Evolutionary conservation across 2,797 vertebrate species (phyloP).

Genomic region (Botia kubotai): DNA sequence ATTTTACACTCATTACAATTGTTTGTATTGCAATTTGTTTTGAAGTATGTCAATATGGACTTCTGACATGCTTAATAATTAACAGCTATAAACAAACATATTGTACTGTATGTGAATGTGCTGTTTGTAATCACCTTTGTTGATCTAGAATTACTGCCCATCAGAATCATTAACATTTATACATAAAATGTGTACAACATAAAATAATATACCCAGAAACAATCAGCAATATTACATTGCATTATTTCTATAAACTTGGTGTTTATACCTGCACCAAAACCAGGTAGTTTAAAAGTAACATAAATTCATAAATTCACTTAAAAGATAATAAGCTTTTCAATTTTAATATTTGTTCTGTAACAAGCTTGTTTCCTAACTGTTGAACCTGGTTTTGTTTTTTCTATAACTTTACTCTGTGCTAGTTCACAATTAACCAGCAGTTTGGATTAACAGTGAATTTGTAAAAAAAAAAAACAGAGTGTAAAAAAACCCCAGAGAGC

Average conservation of each 20-base stretch:
- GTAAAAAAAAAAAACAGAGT: neutral
- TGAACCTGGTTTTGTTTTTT: neutral
- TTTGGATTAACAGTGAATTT: neutral
- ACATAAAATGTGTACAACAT: slow-evolving; percentile 10
- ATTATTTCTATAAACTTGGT: neutral
- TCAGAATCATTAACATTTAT: slow-evolving; percentile 11
- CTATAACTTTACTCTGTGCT: neutral
- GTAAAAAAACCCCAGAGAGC: neutral
- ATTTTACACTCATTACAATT: slow-evolving; percentile 8
- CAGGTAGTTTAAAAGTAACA: neutral
- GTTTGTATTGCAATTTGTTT: neutral
- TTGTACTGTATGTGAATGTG: neutral
- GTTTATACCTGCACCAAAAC: neutral
- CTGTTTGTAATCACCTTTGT: slow-evolving; percentile 12
- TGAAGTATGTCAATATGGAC: slow-evolving; percentile 1
- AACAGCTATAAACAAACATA: neutral
- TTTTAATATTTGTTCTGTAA: neutral
- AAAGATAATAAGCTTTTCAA: neutral
- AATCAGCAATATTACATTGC: neutral
- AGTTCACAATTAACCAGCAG: neutral
- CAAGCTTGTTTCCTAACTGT: neutral
- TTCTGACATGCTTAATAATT: slow-evolving; percentile 2
- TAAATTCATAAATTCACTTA: neutral
- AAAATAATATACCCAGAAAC: slow-evolving; percentile 1
- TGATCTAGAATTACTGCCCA: neutral